These are phyloP conservation scores for Rosalia funebris DNA, from an alignment of 2,888 invertebrate genomes.

Conservation along the genomic window DNA sequence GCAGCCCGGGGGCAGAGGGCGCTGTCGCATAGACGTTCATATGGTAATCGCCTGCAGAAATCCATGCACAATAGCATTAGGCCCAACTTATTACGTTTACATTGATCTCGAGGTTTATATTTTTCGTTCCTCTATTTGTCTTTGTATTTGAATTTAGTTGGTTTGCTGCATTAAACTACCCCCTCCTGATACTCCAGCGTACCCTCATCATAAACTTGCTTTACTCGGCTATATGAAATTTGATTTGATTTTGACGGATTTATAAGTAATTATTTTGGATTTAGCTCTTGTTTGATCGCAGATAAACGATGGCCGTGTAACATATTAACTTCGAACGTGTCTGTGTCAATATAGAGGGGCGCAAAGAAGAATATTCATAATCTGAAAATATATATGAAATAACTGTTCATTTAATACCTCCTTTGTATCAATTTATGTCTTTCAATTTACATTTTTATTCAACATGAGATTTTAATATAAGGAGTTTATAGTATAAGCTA, in stretches of 20 bases:
- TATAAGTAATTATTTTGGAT: conserved; percentile 48
- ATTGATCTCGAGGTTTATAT: conserved; percentile 66
- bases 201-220: conserved; percentile 28
- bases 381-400: background rate
- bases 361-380: too few species aligned
- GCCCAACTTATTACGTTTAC: conserved; percentile 66
- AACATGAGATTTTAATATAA: too few species aligned
- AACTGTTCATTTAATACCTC: too few species aligned
- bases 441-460: too few species aligned
- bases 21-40: conserved; percentile 60
- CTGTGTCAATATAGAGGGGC: background rate
- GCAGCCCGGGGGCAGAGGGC: conserved; percentile 56
- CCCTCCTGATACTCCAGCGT: conserved; percentile 36
- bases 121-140: conserved; percentile 64
- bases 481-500: too few species aligned
- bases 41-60: conserved; percentile 65
- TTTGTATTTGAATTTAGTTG: conserved; percentile 65
- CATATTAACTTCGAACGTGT: conserved; percentile 21
- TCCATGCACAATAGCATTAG: conserved; percentile 65
- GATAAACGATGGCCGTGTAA: conserved; percentile 20
- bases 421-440: too few species aligned
- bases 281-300: conserved; percentile 36
- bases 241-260: conserved; percentile 50
- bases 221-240: conserved; percentile 38
- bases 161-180: conserved; percentile 49